Percentiles rank a stretch among this genome's conserved stretches.
phyloP scores from a whole-genome alignment of 1,140 invertebrate species.

The Leptinotarsa texana region DNA sequence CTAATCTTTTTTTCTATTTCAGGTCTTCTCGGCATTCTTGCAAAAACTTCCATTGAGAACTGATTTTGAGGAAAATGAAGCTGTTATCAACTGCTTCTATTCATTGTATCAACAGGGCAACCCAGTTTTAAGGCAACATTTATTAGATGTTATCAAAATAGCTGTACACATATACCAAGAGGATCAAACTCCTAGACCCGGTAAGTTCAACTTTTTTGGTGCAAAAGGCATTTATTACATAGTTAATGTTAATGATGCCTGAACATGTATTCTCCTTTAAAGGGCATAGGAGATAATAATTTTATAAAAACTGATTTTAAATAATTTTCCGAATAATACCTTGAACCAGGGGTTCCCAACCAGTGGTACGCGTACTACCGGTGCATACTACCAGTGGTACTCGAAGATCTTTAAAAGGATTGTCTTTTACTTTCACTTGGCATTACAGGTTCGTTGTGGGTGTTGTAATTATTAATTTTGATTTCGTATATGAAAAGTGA shows the following conservation, averaged over 20 bases:
- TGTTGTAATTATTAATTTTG: too few relatives aligned
- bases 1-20: constrained; percentile 36
- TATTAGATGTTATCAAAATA: constrained; percentile 61
- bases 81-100: constrained; percentile 69
- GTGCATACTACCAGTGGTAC: too few relatives aligned
- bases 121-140: constrained; percentile 58
- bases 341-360: too few relatives aligned
- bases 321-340: background rate
- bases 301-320: background rate
- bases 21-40: constrained; percentile 75
- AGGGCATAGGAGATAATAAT: background rate
- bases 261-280: background rate
- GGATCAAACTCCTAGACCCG: constrained; percentile 57
- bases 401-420: too few relatives aligned
- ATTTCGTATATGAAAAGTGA: too few relatives aligned
- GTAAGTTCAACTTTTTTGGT: constrained; percentile 44
- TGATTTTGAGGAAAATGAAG: constrained; percentile 75
- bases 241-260: background rate
- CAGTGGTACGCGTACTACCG: too few relatives aligned
- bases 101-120: constrained; percentile 65
- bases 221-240: background rate
- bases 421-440: too few relatives aligned
- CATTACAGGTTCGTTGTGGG: too few relatives aligned
- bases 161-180: constrained; percentile 61
- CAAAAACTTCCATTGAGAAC: constrained; percentile 73